Conservation (phyloP, 1,140 invertebrate genomes). For the Meloidogyne hapla region DNA sequence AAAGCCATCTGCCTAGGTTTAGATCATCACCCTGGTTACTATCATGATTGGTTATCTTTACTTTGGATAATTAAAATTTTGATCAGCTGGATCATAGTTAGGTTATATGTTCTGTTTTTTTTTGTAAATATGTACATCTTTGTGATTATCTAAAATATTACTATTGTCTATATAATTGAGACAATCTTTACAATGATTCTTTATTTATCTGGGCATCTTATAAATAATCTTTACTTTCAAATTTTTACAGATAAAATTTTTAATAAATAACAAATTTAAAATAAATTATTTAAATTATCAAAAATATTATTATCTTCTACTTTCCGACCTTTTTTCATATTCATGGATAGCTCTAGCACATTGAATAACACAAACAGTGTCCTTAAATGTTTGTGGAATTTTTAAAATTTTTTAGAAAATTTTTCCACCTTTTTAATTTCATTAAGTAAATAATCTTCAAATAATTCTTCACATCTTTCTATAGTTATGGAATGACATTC, state of each 20-base stretch:
- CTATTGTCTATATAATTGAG: no score
- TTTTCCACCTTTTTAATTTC: constrained; percentile 52
- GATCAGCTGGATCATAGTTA: no score
- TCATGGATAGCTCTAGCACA: constrained; percentile 43
- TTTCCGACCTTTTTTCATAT: constrained; percentile 6
- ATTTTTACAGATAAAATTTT: not conserved
- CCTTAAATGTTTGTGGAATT: constrained; percentile 38
- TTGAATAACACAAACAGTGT: constrained; percentile 61
- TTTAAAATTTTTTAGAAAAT: not conserved
- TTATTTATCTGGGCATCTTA: no score
- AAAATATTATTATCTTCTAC: not conserved
- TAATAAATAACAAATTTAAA: not conserved
- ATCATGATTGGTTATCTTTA: no score
- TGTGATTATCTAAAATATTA: no score
- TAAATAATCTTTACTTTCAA: not conserved
- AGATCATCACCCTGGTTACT: no score
- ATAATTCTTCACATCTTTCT: constrained; percentile 51
- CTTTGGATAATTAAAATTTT: no score
- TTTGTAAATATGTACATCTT: no score
- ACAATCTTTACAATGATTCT: no score
- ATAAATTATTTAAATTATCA: not conserved
- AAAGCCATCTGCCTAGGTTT: no score
- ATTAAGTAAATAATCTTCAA: constrained; percentile 46
- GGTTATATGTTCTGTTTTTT: no score
- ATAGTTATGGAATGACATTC: constrained; percentile 62